These are phyloP conservation scores for Thysanoteuthis rhombus DNA, from an alignment of 2,888 invertebrate genomes.

Conservation along the genomic window DNA sequence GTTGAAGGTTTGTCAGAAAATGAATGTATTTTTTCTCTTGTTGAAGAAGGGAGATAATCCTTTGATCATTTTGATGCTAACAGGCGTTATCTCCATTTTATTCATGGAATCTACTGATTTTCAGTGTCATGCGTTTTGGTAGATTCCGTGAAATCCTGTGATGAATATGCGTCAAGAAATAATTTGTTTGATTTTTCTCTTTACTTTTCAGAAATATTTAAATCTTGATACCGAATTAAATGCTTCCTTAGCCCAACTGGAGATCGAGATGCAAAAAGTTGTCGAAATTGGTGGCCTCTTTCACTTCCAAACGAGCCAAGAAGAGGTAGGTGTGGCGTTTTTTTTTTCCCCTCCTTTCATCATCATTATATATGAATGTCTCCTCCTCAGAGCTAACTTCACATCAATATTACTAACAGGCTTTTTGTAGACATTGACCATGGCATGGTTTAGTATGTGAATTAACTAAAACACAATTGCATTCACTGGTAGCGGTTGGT, in stretches of 20 bases:
- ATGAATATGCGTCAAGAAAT: not conserved
- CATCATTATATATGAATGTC: not conserved
- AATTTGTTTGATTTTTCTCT: constrained; percentile 21
- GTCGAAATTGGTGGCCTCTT: constrained; percentile 75
- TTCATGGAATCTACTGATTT: not conserved
- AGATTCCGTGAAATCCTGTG: not conserved
- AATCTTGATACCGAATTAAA: constrained; percentile 79
- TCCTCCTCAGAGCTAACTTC: not conserved
- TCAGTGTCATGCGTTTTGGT: not conserved
- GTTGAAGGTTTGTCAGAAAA: no score
- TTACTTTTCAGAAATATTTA: constrained; percentile 71
- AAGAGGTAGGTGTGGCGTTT: constrained; percentile 47
- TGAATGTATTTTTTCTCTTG: no score
- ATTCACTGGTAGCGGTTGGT: not conserved
- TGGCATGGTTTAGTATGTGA: not conserved
- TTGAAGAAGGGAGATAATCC: no score
- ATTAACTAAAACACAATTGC: not conserved
- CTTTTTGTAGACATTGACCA: not conserved
- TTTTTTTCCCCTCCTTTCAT: no score
- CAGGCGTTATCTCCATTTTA: no score
- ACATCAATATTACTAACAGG: not conserved
- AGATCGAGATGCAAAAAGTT: constrained; percentile 79
- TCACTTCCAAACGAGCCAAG: constrained; percentile 70
- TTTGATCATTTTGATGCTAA: no score
- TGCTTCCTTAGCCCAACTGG: constrained; percentile 76